Conservation (phyloP, 2,888 invertebrate species). For the Cheiracanthium punctorium region DNA sequence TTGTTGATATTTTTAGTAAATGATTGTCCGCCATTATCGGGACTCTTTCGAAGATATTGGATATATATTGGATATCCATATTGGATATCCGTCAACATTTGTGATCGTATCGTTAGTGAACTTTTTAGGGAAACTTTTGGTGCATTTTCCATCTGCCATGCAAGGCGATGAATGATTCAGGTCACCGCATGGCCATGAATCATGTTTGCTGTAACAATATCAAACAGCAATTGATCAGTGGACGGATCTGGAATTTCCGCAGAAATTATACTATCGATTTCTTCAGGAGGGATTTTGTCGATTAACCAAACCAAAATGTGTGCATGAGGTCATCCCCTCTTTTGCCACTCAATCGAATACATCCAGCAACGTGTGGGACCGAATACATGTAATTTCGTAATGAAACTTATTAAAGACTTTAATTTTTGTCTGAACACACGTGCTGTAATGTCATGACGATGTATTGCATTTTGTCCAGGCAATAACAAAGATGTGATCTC, state of each 20-base stretch:
- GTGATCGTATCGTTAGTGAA: neutral
- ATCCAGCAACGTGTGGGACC: neutral
- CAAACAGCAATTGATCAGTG: too few species aligned
- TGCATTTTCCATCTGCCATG: conserved; percentile 15
- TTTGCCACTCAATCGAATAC: neutral
- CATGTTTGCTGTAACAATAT: too few species aligned
- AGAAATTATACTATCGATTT: too few species aligned
- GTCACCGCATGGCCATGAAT: neutral
- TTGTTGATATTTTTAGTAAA: conserved; percentile 10
- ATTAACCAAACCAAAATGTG: too few species aligned
- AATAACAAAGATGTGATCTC: too few species aligned
- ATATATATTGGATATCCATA: too few species aligned
- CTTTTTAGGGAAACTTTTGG: neutral
- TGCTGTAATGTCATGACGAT: too few species aligned
- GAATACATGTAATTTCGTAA: neutral
- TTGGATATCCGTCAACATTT: neutral
- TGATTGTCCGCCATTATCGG: conserved; percentile 25
- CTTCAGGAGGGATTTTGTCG: too few species aligned
- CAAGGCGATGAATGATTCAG: neutral
- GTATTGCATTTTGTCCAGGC: too few species aligned
- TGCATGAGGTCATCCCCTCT: too few species aligned
- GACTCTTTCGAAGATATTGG: conserved; percentile 8
- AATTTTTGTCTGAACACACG: too few species aligned
- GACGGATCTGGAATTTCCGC: too few species aligned
- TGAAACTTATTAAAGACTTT: neutral